phyloP scores from a whole-genome alignment of 2,797 vertebrate species.

The Etheostoma nigrum region DNA sequence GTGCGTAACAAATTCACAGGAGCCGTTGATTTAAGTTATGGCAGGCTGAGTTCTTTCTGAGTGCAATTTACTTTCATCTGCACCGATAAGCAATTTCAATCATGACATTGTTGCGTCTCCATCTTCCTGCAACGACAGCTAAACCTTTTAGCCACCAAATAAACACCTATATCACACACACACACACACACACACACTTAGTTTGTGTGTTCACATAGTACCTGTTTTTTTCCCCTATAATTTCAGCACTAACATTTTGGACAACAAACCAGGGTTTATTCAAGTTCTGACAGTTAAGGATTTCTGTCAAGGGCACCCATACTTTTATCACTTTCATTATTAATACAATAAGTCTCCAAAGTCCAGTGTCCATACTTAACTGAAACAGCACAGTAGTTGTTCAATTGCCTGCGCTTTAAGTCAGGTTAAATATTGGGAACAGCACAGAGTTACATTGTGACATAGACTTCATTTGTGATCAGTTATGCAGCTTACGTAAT shows the following conservation, averaged over 20 bases:
- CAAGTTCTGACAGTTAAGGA: constrained; percentile 61
- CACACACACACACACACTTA: constrained; percentile 35
- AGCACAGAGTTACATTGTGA: too few species aligned
- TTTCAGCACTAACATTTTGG: constrained; percentile 55
- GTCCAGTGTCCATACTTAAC: constrained; percentile 3
- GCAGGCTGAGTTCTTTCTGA: constrained; percentile 64
- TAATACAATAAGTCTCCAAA: neutral
- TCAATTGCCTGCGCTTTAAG: neutral
- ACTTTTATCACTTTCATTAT: constrained; percentile 22
- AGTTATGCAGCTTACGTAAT: neutral
- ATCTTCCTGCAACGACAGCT: constrained; percentile 61
- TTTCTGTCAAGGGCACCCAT: constrained; percentile 59
- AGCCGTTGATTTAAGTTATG: constrained; percentile 80
- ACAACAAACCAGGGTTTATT: constrained; percentile 41
- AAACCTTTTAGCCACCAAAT: constrained; percentile 74
- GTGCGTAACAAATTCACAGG: constrained; percentile 60
- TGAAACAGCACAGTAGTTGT: neutral
- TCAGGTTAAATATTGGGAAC: neutral
- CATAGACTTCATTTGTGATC: too few species aligned
- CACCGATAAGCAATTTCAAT: constrained; percentile 81
- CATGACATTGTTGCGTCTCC: constrained; percentile 61
- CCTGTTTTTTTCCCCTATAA: constrained; percentile 34
- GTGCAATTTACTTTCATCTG: constrained; percentile 82
- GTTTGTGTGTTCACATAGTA: constrained; percentile 19
- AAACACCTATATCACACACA: constrained; percentile 38